A percentile compares a stretch with the other conserved stretches of the same genome.
Evolutionary conservation across 2,797 vertebrate species (phyloP).

Genomic region (Trematocara caparti): DNA sequence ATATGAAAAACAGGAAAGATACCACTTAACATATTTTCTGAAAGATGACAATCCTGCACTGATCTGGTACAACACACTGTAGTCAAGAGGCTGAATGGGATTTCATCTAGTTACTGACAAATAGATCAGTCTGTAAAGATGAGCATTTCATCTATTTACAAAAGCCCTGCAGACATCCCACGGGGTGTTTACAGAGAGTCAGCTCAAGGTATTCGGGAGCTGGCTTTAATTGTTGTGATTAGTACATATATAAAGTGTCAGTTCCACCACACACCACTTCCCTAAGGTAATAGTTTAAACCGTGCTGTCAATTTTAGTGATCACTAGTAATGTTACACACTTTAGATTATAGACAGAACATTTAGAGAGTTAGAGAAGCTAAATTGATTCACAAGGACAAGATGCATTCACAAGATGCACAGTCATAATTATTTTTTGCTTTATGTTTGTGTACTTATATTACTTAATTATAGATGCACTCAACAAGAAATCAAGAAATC

Average conservation of each 20-base stretch:
- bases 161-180: constrained; percentile 83
- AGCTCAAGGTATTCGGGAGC: constrained; percentile 87
- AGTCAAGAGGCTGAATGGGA: constrained; percentile 84
- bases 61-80: constrained; percentile 80
- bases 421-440: background rate
- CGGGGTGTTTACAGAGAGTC: constrained; percentile 85
- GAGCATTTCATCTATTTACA: constrained; percentile 91
- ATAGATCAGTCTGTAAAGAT: constrained; percentile 89
- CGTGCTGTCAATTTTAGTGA: constrained; percentile 38
- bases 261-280: constrained; percentile 51
- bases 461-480: background rate
- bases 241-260: constrained; percentile 64
- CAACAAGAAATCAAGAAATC: background rate
- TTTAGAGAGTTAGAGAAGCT: constrained; percentile 28
- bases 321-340: constrained; percentile 16
- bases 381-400: constrained; percentile 9
- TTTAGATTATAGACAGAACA: constrained; percentile 23
- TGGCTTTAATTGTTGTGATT: constrained; percentile 94
- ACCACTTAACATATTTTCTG: constrained; percentile 99
- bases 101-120: constrained; percentile 88
- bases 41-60: constrained; percentile 92
- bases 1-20: constrained; percentile 90
- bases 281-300: constrained; percentile 36
- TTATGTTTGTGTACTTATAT: background rate
- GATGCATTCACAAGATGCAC: background rate